These are phyloP conservation scores for Aviceda subcristata DNA, from an alignment of 2,113 vertebrate genomes.

Conservation along the genomic window DNA sequence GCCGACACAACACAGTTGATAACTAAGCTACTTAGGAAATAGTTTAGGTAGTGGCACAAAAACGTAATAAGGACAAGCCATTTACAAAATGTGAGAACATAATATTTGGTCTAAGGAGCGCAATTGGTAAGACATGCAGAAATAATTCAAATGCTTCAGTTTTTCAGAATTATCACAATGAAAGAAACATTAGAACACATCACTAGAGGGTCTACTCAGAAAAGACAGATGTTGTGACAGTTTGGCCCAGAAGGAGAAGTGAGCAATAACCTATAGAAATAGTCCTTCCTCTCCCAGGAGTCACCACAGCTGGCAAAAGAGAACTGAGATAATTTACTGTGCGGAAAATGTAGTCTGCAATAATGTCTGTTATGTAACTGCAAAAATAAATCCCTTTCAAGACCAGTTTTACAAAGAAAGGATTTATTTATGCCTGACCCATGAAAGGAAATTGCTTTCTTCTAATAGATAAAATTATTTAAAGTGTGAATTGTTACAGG, in stretches of 20 bases:
- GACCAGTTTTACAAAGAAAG: not conserved
- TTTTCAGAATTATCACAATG: not conserved
- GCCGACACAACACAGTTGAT: not conserved
- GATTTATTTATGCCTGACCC: not conserved
- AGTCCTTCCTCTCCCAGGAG: not conserved
- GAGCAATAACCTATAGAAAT: not conserved
- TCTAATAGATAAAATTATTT: not conserved
- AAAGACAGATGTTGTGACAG: not conserved
- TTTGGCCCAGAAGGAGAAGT: conserved; percentile 10
- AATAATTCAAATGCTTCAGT: not conserved
- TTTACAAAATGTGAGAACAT: not conserved
- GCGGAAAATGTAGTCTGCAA: not conserved
- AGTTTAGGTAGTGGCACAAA: not conserved
- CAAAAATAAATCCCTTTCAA: not conserved
- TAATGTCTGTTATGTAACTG: not conserved
- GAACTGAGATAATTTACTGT: not conserved
- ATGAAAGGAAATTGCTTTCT: not conserved
- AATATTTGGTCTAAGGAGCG: not conserved
- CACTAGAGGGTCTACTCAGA: not conserved
- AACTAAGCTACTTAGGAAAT: not conserved
- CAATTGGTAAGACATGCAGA: not conserved
- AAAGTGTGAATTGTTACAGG: fast-evolving
- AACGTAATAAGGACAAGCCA: not conserved
- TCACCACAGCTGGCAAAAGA: not conserved
- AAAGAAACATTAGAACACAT: not conserved